Percentiles rank a stretch among this genome's conserved stretches.
These are phyloP conservation scores for Rhorus exstirpatorius DNA, from an alignment of 2,888 invertebrate genomes.

Conservation along the genomic window DNA sequence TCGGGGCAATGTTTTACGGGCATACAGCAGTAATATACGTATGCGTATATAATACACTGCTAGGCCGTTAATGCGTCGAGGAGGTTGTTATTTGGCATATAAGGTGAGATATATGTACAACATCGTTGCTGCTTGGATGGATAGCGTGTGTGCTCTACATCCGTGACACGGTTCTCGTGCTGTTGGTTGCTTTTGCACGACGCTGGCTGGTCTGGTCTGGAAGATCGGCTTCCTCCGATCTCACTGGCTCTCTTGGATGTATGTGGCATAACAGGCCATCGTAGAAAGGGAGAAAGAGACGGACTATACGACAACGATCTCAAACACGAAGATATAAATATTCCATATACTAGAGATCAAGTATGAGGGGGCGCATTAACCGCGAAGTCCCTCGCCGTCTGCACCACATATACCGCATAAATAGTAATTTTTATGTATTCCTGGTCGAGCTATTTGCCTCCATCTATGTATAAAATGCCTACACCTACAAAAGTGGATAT, in stretches of 20 bases:
- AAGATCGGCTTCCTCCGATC: constrained; percentile 67
- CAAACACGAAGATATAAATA: constrained; percentile 9
- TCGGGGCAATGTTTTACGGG: constrained; percentile 27
- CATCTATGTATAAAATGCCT: not conserved
- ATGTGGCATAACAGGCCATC: constrained; percentile 34
- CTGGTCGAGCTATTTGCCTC: not conserved
- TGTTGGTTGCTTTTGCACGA: constrained; percentile 62
- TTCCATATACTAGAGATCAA: constrained; percentile 4
- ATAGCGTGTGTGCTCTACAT: constrained; percentile 84
- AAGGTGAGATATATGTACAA: constrained; percentile 63
- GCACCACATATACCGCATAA: constrained; percentile 1
- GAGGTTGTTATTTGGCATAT: constrained; percentile 66
- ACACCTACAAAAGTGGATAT: not conserved
- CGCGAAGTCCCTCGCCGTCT: constrained; percentile 29
- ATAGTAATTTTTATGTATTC: not conserved
- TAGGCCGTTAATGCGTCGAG: constrained; percentile 68
- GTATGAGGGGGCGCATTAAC: constrained; percentile 55
- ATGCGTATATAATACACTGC: constrained; percentile 38
- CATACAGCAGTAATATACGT: constrained; percentile 35
- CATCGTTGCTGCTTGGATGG: constrained; percentile 70
- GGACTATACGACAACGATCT: constrained; percentile 11
- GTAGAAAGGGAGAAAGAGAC: constrained; percentile 12
- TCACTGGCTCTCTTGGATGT: constrained; percentile 44
- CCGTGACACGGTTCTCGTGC: constrained; percentile 85
- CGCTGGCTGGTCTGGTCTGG: constrained; percentile 65